Base-by-base conservation (phyloP, 2,797 vertebrate species). In the Dendrocincla fuliginosa region DNA sequence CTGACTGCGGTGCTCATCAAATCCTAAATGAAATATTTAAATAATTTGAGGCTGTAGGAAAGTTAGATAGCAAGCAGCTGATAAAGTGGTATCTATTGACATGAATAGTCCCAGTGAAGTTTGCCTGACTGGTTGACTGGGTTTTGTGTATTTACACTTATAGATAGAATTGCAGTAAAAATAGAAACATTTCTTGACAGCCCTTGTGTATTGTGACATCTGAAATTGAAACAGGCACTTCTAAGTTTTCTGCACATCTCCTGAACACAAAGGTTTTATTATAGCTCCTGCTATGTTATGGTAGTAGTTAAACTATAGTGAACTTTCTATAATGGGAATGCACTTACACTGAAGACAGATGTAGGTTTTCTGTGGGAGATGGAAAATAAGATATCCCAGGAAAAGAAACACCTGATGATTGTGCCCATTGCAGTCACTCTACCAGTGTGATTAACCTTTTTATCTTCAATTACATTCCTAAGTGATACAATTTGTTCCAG, bases 401-500 rank as follows among this genome's bases (percentile, higher is more conserved):
- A 64, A 85, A 86, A 81, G 39, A 90, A 79, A 65, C 75, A 78
- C 79, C 87, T 91, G 87, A 69, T 81, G 87, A 13, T 80, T 61
- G 56, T 93, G 65, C 65, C 78, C 19, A 1, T 28, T 57, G 61
- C 79, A 86, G 57, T 47, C 63, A 10, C 63, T 75, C 55, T 69
- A 17, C 50, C 35, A 30, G 28, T 56, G 44, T 39, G 65, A 92
- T 92, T 96, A 95, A 89, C 78, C 85, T 91, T 85, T 68, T 87
- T 81, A 87, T 91, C 88, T 93, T 92, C 87, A 89, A 81, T 90
- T 87, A 87, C 57, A 9, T 80, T 87, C 75, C 71, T 87, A 84
- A 91, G 78, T 78, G 83, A 86, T 88, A 69, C 41, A 86, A 80
- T 94, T 96, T 94, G 91, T 92, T 91, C 61, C 65, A 89, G 69